phyloP scores from a whole-genome alignment of 2,797 vertebrate genomes.

The Malurus leucopterus region DNA sequence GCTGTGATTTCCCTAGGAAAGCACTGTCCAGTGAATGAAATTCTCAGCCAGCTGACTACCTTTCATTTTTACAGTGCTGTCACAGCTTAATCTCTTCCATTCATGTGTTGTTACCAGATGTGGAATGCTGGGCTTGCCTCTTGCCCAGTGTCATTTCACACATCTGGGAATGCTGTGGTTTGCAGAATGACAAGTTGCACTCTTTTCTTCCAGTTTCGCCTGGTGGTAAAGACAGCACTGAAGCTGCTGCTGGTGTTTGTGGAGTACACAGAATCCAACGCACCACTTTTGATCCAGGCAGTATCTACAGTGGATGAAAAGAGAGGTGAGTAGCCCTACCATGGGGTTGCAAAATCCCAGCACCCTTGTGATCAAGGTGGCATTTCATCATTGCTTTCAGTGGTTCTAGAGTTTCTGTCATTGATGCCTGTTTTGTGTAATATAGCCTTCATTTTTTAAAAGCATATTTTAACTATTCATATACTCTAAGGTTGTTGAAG shows the following conservation, averaged over 20 bases:
- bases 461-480: not conserved
- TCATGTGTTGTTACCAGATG: not conserved
- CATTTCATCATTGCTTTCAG: not conserved
- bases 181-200: not conserved
- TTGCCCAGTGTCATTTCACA: not conserved
- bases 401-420: not conserved
- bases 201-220: slow-evolving; percentile 82
- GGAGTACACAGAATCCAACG: slow-evolving; percentile 91
- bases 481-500: not conserved
- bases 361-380: not conserved
- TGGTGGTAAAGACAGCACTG: slow-evolving; percentile 94
- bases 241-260: slow-evolving; percentile 96
- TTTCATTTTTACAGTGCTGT: not conserved
- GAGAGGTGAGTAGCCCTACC: slow-evolving; percentile 76
- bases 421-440: not conserved
- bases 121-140: not conserved
- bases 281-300: slow-evolving; percentile 85
- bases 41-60: not conserved
- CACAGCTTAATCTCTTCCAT: not conserved
- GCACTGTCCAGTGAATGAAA: not conserved
- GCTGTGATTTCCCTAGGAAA: not conserved
- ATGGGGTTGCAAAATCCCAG: not conserved
- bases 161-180: not conserved
- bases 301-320: slow-evolving; percentile 83
- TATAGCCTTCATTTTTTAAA: not conserved